Evolutionary conservation across 2,113 vertebrate genomes (phyloP), one percentile per base, ranked within the genome.

Genomic region (Pituophis catenifer): DNA sequence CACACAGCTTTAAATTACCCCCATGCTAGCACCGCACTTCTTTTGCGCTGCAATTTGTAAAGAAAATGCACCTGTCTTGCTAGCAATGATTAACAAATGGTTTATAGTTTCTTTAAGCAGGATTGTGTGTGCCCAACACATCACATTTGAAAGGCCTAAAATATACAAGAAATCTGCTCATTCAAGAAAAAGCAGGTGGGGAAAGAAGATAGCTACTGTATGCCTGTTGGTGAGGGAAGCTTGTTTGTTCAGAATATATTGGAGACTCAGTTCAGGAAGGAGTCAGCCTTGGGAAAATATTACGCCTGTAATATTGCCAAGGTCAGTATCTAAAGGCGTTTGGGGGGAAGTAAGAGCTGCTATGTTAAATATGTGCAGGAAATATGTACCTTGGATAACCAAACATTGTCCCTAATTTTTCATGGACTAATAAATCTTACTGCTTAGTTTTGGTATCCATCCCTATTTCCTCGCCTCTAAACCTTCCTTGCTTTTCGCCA

Each of bases 231-330:
- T 10, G 90, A 94, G 95, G 90, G 7, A 0, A 93, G 94, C 3
- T 0, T 95, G 95, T 97, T 96, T 97, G 96, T 95, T 97, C 95
- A 96, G 95, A 92, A 88, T 0, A 65, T 95, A 95, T 96, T 96
- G 95, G 24, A 96, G 96, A 62, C 93, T 94, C 91, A 3, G 94
- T 4, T 1, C 11, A 0, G 24, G 94, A 70, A 94, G 86, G 95
- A 96, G 95, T 96, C 95, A 3, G 0, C 86, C 91, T 24, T 96
- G 95, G 94, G 95, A 95, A 94, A 95, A 96, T 93, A 94, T 95
- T 93, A 70, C 89, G 38, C 0, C 91, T 88, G 93, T 93, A 89
- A 94, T 92, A 48, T 0, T 12, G 87, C 92, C 90, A 0, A 52
- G 94, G 94, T 89, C 90, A 3, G 89, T 0, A 52, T 29, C 96